Evolutionary conservation across 1,140 invertebrate species (phyloP).

Genomic region (Alviniconcha marisindica): DNA sequence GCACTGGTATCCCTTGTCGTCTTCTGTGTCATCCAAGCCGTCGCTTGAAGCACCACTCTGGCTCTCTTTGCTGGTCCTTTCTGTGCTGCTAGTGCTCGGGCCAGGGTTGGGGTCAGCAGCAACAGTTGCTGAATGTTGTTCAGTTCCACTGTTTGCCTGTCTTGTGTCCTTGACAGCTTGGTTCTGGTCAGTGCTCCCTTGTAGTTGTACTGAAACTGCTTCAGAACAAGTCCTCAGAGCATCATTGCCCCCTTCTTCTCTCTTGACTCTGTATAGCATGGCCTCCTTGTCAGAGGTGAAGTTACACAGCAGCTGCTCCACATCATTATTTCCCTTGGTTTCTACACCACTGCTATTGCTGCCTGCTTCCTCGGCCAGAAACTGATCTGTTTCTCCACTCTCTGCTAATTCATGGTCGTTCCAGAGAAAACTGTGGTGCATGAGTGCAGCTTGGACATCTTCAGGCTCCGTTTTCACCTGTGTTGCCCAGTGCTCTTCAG

Average conservation of each 20-base stretch:
- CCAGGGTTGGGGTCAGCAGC: neutral
- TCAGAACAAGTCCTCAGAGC: neutral
- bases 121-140: neutral
- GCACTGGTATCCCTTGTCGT: neutral
- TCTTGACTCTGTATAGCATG: neutral
- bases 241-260: neutral
- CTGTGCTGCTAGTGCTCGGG: neutral
- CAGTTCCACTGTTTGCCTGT: neutral
- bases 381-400: neutral
- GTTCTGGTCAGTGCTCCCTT: neutral
- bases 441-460: neutral
- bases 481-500: neutral
- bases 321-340: too few species aligned
- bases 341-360: neutral
- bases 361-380: neutral
- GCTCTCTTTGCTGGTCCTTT: neutral
- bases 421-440: neutral
- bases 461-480: constrained; percentile 7
- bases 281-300: constrained; percentile 12
- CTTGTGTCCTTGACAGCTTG: neutral
- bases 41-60: neutral
- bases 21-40: neutral
- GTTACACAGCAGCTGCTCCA: neutral
- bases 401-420: neutral
- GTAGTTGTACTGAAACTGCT: neutral